Evolutionary conservation across 2,113 vertebrate genomes (phyloP).

Genomic region (Fulmarus glacialis): DNA sequence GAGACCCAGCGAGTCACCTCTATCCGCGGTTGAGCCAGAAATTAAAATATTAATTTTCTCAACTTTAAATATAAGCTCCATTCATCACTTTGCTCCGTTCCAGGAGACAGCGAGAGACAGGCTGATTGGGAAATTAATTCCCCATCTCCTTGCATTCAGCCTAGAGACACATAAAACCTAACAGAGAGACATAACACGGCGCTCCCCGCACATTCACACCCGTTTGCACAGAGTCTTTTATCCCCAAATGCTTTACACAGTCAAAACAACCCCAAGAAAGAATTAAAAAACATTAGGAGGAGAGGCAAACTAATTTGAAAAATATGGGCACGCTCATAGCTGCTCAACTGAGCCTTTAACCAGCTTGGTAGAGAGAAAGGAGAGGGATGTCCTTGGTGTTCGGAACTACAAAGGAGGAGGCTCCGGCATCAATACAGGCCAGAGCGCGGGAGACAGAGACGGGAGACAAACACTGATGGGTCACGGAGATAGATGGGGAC

Average conservation of each 20-base stretch:
- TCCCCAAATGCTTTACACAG: not conserved
- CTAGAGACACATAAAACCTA: not conserved
- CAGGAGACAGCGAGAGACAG: not conserved
- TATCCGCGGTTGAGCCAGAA: not conserved
- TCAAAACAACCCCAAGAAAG: not conserved
- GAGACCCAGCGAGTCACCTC: not conserved
- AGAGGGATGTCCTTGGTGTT: not conserved
- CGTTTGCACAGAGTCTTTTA: not conserved
- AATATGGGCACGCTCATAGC: not conserved
- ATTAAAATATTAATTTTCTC: not conserved
- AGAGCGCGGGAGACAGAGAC: not conserved
- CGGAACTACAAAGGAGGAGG: conserved; percentile 33
- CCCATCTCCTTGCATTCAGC: not conserved
- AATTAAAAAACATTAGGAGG: conserved; percentile 5
- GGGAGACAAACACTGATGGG: not conserved
- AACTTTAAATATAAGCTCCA: not conserved
- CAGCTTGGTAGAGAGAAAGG: not conserved
- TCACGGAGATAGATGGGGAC: not conserved
- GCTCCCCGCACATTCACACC: not conserved
- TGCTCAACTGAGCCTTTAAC: conserved; percentile 16
- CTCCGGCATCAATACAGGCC: not conserved
- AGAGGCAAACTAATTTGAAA: conserved; percentile 10
- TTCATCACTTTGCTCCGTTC: not conserved
- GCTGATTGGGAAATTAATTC: not conserved
- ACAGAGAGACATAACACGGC: not conserved